Conservation (phyloP, 2,888 invertebrate genomes). For the Andrena marginata region DNA sequence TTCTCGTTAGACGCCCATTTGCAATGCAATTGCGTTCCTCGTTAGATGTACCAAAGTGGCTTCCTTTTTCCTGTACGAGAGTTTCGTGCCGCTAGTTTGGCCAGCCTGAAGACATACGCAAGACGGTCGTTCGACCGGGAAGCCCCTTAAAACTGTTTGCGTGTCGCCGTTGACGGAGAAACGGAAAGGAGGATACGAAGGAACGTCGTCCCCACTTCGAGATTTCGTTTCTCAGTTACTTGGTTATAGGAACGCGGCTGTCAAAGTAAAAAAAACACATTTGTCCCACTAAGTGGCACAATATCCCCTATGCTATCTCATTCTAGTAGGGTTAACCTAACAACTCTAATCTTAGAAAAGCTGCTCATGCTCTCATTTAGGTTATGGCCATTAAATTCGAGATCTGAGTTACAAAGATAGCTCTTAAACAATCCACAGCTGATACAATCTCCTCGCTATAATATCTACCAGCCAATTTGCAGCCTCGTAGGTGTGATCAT, state of each 20-base stretch:
- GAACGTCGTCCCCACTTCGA: neutral
- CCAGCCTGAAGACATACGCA: conserved; percentile 14
- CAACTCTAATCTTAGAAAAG: neutral
- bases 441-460: conserved; percentile 56
- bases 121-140: conserved; percentile 61
- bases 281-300: neutral
- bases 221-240: conserved; percentile 56
- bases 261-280: conserved; percentile 37
- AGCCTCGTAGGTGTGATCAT: conserved; percentile 69
- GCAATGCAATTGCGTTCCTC: conserved; percentile 62
- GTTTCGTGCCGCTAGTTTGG: conserved; percentile 39
- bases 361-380: neutral
- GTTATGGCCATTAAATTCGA: neutral
- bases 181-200: conserved; percentile 42
- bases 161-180: conserved; percentile 66
- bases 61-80: conserved; percentile 2
- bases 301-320: neutral
- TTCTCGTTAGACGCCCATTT: conserved; percentile 49
- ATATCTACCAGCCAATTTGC: conserved; percentile 25
- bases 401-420: conserved; percentile 26
- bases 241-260: conserved; percentile 43
- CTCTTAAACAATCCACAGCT: conserved; percentile 57
- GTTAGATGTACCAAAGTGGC: conserved; percentile 30
- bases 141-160: conserved; percentile 79
- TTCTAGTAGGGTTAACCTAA: neutral